Evolutionary conservation across 2,113 vertebrate genomes (phyloP).

Genomic region (Lycaon pictus): DNA sequence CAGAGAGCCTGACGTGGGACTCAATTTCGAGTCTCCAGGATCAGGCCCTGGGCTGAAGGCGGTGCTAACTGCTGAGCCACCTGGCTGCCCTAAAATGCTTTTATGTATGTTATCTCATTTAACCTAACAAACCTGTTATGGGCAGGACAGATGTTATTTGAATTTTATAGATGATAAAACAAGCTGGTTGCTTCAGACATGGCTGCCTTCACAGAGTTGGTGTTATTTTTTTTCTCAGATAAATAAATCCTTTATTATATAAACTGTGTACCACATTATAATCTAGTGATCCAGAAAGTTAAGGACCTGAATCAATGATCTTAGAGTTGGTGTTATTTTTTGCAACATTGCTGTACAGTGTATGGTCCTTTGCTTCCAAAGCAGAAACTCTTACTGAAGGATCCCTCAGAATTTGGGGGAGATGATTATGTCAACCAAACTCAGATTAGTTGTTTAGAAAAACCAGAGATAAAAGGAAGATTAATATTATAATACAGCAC

Average conservation of each 20-base stretch:
- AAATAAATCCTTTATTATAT: no score
- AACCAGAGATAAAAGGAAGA: not conserved
- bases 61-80: no score
- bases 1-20: no score
- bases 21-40: no score
- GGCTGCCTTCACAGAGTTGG: not conserved
- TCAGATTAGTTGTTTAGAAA: not conserved
- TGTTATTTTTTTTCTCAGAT: no score
- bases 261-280: no score
- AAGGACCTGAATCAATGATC: no score
- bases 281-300: no score
- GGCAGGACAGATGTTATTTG: not conserved
- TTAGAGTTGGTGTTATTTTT: not conserved
- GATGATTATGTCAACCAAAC: not conserved
- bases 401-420: not conserved
- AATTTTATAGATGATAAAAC: constrained; percentile 24
- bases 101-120: not conserved
- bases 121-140: not conserved
- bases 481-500: not conserved
- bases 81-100: not conserved
- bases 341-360: not conserved
- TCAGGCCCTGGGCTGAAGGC: no score
- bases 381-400: not conserved
- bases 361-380: constrained; percentile 42
- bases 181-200: not conserved